A percentile compares a stretch with the other conserved stretches of the same genome.
Conservation (phyloP, 2,797 vertebrate genomes). For the Intellagama lesueurii region DNA sequence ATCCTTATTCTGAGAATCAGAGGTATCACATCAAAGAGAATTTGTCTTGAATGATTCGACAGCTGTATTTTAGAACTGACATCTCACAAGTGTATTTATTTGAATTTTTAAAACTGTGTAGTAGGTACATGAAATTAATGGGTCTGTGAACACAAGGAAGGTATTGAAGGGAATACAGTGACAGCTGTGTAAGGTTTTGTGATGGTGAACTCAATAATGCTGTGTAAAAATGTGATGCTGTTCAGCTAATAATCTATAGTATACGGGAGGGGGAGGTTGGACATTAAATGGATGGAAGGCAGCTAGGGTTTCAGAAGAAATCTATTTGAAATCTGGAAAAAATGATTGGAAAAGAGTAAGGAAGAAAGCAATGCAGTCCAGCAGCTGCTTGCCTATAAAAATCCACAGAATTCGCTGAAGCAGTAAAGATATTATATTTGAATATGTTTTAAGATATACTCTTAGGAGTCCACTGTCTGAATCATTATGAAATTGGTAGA, state of each 20-base stretch:
- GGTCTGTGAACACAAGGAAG: constrained; percentile 16
- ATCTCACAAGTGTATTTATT: constrained; percentile 20
- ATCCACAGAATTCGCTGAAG: constrained; percentile 53
- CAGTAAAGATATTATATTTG: constrained; percentile 40
- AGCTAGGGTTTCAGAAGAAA: constrained; percentile 48
- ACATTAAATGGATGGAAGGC: constrained; percentile 50
- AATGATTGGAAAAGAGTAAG: neutral
- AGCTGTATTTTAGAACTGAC: constrained; percentile 18
- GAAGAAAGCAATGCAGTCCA: constrained; percentile 37
- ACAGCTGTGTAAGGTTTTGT: rapidly evolving
- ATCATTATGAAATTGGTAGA: constrained; percentile 25
- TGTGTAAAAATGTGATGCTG: constrained; percentile 45
- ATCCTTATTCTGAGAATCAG: neutral
- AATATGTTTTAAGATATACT: constrained; percentile 15
- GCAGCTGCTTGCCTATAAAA: constrained; percentile 49
- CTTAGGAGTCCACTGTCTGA: constrained; percentile 46
- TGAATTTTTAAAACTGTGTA: neutral
- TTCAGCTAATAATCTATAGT: neutral
- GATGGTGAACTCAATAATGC: constrained; percentile 52
- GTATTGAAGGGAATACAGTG: neutral
- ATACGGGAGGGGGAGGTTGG: neutral
- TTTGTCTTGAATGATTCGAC: neutral
- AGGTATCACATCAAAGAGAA: neutral
- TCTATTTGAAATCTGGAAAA: constrained; percentile 35
- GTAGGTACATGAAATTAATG: constrained; percentile 36